Base-by-base conservation (phyloP, 1,140 invertebrate species). In the Drosophila varians region DNA sequence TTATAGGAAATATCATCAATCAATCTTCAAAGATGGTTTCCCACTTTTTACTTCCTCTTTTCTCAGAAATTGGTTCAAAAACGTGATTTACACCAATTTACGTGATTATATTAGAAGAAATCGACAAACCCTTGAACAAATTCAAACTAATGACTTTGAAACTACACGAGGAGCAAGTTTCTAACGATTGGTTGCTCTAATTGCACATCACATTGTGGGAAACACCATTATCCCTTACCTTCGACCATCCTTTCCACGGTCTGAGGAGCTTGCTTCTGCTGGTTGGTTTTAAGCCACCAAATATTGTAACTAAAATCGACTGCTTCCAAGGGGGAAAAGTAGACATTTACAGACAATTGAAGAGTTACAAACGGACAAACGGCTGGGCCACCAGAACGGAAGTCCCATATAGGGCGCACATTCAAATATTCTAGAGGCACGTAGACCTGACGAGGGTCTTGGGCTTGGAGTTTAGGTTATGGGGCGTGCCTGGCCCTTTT, bases 341-440 rank as follows among this genome's bases (percentile, higher is more conserved):
- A 58, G 70, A 64, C 68, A 28, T 48, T n/a, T 14, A 7, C 19
- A 6, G 36, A 38, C 46, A 66, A 66, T 21, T 66, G 16, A 26
- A 66, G 64, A 75, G 49, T 56, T 61, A 40, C 68, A 58, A 73
- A 70, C 65, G 21, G 75, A 72, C 78, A 19, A 65, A 26, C 36
- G 42, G 45, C 25, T 49, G 28, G 31, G 36, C 69, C 69, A 64
- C 28, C 42, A 75, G 72, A 84, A 84, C 79, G 80, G 79, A 86
- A 84, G 79, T 86, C 31, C 80, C 79, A 64, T 79, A 57, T 72
- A 48, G 36, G 60, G 78, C 49, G 53, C 57, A 34, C 60, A 60
- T 46, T 73, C 16, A 18, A 57, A 71, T 73, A 75, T 74, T 79
- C 31, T 36, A 40, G 16, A 36, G 42, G 34, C 19, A 26, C 25